phyloP scores from a whole-genome alignment of 2,797 vertebrate species.

The Coracias cyanogaster region DNA sequence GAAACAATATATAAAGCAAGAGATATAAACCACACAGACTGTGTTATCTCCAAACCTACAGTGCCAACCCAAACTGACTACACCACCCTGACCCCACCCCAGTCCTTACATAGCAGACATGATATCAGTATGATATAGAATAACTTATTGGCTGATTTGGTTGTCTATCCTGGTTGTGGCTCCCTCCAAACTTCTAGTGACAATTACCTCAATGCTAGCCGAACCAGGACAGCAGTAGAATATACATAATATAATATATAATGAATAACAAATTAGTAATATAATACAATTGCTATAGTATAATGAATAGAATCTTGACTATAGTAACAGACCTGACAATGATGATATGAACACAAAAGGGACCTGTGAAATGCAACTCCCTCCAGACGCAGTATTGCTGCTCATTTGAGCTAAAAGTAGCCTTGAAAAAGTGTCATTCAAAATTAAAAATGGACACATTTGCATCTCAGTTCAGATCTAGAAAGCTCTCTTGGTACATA shows the following conservation, averaged over 20 bases:
- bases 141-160: no score
- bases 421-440: background rate
- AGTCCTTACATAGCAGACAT: no score
- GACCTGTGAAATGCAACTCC: background rate
- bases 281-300: background rate
- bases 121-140: no score
- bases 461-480: background rate
- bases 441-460: background rate
- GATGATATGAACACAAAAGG: background rate
- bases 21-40: no score
- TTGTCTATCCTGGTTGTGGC: no score
- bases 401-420: background rate
- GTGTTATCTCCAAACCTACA: no score
- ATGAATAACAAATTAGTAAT: background rate
- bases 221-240: background rate
- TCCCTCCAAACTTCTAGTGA: no score
- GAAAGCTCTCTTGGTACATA: background rate
- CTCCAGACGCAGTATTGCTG: background rate
- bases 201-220: no score
- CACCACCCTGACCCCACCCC: no score
- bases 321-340: background rate
- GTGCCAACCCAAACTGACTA: no score
- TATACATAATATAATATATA: background rate
- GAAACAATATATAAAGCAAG: no score
- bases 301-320: background rate